These are phyloP conservation scores for Nowickia ferox DNA, from an alignment of 2,888 invertebrate species.

Conservation along the genomic window DNA sequence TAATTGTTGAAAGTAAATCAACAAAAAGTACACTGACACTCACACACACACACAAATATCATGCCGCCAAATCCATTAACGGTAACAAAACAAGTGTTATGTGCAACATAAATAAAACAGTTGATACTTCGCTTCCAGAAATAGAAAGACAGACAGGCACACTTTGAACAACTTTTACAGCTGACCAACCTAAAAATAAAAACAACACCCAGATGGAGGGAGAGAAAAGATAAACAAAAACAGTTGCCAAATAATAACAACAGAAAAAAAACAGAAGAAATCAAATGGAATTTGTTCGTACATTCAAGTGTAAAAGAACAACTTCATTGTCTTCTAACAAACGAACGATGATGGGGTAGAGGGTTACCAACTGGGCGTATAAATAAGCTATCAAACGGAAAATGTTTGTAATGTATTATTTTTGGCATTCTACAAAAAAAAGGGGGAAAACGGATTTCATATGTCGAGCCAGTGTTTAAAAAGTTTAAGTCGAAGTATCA, in stretches of 20 bases:
- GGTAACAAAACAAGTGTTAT: slow-evolving; percentile 65
- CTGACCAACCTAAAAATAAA: slow-evolving; percentile 58
- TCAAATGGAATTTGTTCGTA: slow-evolving; percentile 44
- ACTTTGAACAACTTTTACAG: slow-evolving; percentile 47
- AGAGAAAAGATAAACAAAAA: slow-evolving; percentile 41
- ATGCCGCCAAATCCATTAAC: slow-evolving; percentile 65
- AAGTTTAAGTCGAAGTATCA: too few species aligned
- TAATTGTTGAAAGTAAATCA: slow-evolving; percentile 40
- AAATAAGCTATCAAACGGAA: not conserved
- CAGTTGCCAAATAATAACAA: slow-evolving; percentile 46
- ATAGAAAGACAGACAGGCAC: not conserved
- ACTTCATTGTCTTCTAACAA: slow-evolving; percentile 49
- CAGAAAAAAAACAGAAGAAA: slow-evolving; percentile 59
- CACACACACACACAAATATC: slow-evolving; percentile 12
- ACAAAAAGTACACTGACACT: slow-evolving; percentile 4
- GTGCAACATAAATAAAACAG: slow-evolving; percentile 43
- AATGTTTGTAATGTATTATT: not conserved
- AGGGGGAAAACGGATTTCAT: too few species aligned
- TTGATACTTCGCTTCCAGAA: slow-evolving; percentile 27
- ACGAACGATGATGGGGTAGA: not conserved
- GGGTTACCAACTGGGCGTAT: not conserved
- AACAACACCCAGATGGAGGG: slow-evolving; percentile 20
- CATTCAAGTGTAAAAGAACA: slow-evolving; percentile 67
- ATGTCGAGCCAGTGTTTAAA: too few species aligned
- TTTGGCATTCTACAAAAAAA: too few species aligned